phyloP scores from a whole-genome alignment of 2,797 vertebrate species.

The Vultur gryphus region DNA sequence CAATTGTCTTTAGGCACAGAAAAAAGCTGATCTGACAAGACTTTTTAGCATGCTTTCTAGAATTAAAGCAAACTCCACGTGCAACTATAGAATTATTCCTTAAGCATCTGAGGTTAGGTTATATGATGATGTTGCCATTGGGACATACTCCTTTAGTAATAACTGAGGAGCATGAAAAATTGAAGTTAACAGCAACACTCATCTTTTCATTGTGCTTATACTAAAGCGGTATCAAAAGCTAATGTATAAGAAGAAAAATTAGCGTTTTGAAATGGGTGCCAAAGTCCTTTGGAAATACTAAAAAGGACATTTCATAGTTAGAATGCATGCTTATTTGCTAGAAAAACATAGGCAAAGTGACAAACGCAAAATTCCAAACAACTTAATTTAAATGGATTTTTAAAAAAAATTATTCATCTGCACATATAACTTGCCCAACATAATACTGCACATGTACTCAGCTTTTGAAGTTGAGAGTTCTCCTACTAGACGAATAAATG shows the following conservation, averaged over 20 bases:
- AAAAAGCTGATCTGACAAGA: neutral
- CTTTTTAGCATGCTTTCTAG: neutral
- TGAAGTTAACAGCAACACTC: neutral
- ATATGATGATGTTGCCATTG: neutral
- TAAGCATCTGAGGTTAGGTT: neutral
- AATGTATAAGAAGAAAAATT: neutral
- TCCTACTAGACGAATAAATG: neutral
- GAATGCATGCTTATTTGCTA: neutral
- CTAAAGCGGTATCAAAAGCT: neutral
- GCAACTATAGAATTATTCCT: neutral
- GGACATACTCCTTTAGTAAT: neutral
- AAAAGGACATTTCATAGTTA: neutral
- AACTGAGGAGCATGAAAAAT: neutral
- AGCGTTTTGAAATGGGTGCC: neutral
- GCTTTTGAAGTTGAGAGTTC: neutral
- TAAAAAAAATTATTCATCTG: neutral
- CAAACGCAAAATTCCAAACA: neutral
- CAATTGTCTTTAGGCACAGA: neutral
- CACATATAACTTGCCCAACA: neutral
- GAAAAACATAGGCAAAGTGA: neutral
- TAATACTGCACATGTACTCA: neutral
- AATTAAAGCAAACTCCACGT: neutral
- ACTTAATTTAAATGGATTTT: neutral
- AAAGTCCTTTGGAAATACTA: neutral
- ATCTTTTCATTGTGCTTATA: neutral